Evolutionary conservation across 2,797 vertebrate genomes (phyloP).

Genomic region (Pagetopsis macropterus): DNA sequence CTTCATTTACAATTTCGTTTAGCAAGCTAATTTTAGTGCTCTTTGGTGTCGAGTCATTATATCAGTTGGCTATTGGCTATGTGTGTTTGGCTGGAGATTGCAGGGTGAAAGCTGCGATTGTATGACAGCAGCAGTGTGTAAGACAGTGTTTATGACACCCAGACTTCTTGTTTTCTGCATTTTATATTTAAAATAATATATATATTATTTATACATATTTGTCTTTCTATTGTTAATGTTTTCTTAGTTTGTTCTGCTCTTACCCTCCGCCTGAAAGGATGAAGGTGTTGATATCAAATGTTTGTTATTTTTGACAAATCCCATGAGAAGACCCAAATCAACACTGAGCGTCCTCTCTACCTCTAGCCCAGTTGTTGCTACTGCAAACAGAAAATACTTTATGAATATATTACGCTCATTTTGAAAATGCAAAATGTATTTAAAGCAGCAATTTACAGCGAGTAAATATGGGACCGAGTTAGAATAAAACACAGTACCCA

Average conservation of each 20-base stretch:
- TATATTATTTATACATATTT: neutral
- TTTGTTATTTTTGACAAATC: slow-evolving; percentile 22
- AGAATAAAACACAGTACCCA: neutral
- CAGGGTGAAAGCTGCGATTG: slow-evolving; percentile 28
- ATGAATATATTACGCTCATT: slow-evolving; percentile 3
- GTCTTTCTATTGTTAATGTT: neutral
- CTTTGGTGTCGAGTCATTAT: slow-evolving; percentile 44
- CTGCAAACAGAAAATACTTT: neutral
- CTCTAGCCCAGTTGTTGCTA: neutral
- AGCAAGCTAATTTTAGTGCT: slow-evolving; percentile 46
- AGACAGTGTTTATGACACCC: slow-evolving; percentile 5
- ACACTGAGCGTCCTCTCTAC: neutral
- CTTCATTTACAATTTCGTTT: slow-evolving; percentile 70
- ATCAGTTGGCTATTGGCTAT: slow-evolving; percentile 28
- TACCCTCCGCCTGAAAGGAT: neutral
- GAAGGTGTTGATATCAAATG: neutral
- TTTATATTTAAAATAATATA: neutral
- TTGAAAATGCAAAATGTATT: neutral
- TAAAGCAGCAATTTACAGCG: slow-evolving; percentile 6
- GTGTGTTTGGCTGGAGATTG: slow-evolving; percentile 24
- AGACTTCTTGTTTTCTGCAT: neutral
- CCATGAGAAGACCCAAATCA: slow-evolving; percentile 5
- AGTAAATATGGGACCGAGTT: neutral
- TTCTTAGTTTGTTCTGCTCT: neutral
- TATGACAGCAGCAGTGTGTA: slow-evolving; percentile 30